A percentile compares a stretch with the other conserved stretches of the same genome.
phyloP scores from a whole-genome alignment of 1,140 invertebrate species.

The Orchestia grillus region DNA sequence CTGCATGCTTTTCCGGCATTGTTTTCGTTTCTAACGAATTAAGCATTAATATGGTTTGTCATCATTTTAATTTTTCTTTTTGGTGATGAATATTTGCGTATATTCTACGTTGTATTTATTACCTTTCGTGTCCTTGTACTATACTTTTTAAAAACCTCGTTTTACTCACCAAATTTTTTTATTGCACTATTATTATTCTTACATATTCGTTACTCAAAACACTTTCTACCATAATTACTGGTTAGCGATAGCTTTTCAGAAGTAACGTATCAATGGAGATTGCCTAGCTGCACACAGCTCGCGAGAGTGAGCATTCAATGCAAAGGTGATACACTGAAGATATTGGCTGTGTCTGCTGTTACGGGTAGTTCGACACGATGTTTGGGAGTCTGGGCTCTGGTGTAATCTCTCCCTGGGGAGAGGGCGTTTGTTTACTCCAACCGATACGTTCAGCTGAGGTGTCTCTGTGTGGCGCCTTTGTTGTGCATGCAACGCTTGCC shows the following conservation, averaged over 20 bases:
- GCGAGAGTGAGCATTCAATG: too few relatives aligned
- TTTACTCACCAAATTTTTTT: not conserved
- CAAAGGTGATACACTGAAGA: not conserved
- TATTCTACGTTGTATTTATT: not conserved
- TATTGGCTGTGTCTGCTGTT: not conserved
- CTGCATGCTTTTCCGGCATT: not conserved
- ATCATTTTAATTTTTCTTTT: not conserved
- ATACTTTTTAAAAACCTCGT: not conserved
- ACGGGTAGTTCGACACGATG: not conserved
- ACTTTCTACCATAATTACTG: not conserved
- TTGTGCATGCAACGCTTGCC: not conserved
- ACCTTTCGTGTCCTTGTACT: too few relatives aligned
- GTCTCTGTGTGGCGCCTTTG: slow-evolving; percentile 26
- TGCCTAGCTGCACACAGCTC: not conserved
- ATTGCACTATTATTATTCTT: not conserved
- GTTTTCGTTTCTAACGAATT: not conserved
- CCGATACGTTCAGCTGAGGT: slow-evolving; percentile 18
- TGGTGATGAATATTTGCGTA: not conserved
- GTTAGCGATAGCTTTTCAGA: not conserved
- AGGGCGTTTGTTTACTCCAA: slow-evolving; percentile 50
- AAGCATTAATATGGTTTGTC: not conserved
- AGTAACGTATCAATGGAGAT: not conserved
- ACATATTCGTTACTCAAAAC: not conserved
- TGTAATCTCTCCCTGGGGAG: slow-evolving; percentile 10
- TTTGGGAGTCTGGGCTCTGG: not conserved